Evolutionary conservation across 2,888 invertebrate species (phyloP), one percentile per base, ranked within the genome.

Genomic region (Macaria notata): DNA sequence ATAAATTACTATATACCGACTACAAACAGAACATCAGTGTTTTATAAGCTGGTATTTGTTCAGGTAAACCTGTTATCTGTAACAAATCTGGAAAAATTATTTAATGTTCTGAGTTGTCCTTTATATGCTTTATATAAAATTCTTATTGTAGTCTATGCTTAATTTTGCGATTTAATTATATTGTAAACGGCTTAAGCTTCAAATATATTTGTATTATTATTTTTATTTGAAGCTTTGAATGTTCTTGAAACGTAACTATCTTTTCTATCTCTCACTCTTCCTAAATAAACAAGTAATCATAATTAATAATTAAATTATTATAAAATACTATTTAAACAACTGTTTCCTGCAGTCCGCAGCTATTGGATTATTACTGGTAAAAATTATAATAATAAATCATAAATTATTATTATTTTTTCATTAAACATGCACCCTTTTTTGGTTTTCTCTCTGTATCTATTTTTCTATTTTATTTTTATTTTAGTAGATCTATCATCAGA

Each of bases 321-420:
- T 41, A 80, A 82, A 79, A 80, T 75, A 77, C 76, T 77, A 75
- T 73, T 73, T 76, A 75, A 78, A 74, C 73, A 73, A 78, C 79
- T 81, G 75, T 92, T 89, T 92, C 92, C 92, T 92, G 92, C 94
- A 95, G 94, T 94, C 94, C 86, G 94, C 94, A 89, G 94, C 94
- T 86, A 94, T 95, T 86, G 95, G 94, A 94, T 93, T 94, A 85
- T 92, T 94, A 91, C 93, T 95, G 94, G 94, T 95, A 94, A 95
- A 92, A 63, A 54, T 62, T 65, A 69, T 69, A 68, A 72, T 75
- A 70, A 72, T 68, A 70, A 64, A 72, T 76, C 77, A 73, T 75
- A 70, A 76, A 74, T 59, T 69, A 67, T 69, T 70, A 70, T 73
- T 41, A 41, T 72, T 69, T 65, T 71, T 54, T 71, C 75, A 73